These are phyloP conservation scores for Nixonia krombeini DNA, from an alignment of 1,140 invertebrate species.

Conservation along the genomic window DNA sequence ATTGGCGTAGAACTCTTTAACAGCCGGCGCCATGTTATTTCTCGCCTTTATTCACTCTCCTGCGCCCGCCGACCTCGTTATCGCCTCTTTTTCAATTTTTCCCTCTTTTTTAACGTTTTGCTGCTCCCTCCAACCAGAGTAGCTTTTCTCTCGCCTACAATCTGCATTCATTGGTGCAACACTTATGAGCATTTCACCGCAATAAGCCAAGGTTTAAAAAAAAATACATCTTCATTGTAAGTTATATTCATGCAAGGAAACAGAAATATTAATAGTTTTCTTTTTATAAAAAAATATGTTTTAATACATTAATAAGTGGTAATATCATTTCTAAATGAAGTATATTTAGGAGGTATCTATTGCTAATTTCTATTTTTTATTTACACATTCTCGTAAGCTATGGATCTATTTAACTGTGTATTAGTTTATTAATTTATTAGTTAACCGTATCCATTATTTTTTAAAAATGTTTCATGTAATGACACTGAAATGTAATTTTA, in stretches of 20 bases:
- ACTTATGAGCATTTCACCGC: constrained; percentile 40
- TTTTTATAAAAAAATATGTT: no score
- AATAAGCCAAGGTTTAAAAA: constrained; percentile 35
- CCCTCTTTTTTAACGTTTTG: constrained; percentile 27
- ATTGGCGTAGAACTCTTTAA: constrained; percentile 44
- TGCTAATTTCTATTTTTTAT: no score
- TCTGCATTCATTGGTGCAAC: constrained; percentile 46
- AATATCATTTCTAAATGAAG: no score
- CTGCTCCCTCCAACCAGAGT: constrained; percentile 29
- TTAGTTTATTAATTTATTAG: no score
- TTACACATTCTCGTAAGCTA: no score
- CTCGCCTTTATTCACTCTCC: constrained; percentile 42
- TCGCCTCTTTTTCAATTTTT: constrained; percentile 46
- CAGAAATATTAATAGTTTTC: no score
- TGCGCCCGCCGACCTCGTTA: constrained; percentile 38
- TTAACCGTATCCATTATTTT: no score
- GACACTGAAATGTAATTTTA: no score
- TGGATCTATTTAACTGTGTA: no score
- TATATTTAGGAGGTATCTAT: no score
- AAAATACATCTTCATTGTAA: constrained; percentile 27
- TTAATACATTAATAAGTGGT: no score
- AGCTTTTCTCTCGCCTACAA: constrained; percentile 38
- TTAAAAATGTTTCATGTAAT: no score
- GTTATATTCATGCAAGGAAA: constrained; percentile 30
- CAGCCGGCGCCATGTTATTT: constrained; percentile 55